Percentiles rank a stretch among this genome's conserved stretches.
Conservation (phyloP, 2,888 invertebrate genomes). For the Marasmarcha lunaedactyla region DNA sequence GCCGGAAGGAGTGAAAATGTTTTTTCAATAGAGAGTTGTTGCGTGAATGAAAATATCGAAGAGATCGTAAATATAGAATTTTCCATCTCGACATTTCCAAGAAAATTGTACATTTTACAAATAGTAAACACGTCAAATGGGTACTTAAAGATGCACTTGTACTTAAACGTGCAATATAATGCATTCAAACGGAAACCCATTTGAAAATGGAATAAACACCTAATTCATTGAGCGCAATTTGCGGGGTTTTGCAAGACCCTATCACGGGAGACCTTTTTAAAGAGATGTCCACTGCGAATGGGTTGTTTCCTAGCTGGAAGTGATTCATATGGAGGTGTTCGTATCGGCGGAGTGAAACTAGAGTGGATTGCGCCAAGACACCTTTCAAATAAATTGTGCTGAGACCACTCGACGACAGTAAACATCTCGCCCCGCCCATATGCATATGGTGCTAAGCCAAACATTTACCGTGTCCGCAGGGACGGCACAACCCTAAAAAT, state of each 20-base stretch:
- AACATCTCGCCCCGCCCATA: slow-evolving; percentile 46
- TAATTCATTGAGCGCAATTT: not conserved
- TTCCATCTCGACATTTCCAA: too few relatives aligned
- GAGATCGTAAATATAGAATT: too few relatives aligned
- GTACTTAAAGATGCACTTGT: too few relatives aligned
- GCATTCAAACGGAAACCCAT: not conserved
- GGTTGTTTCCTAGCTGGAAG: slow-evolving; percentile 44
- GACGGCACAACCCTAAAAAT: slow-evolving; percentile 39
- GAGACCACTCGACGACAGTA: slow-evolving; percentile 53
- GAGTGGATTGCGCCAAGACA: slow-evolving; percentile 64
- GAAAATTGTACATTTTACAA: too few relatives aligned
- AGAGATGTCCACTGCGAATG: slow-evolving; percentile 30
- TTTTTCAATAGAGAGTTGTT: too few relatives aligned
- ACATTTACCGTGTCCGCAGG: slow-evolving; percentile 39
- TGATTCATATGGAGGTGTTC: slow-evolving; percentile 52
- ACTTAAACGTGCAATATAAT: too few relatives aligned
- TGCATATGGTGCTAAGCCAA: slow-evolving; percentile 54
- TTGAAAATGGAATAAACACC: slow-evolving; percentile 12
- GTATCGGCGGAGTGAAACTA: slow-evolving; percentile 34
- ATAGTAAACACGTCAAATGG: too few relatives aligned
- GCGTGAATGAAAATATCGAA: too few relatives aligned
- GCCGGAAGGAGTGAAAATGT: too few relatives aligned
- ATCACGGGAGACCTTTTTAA: slow-evolving; percentile 29
- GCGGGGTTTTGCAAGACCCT: slow-evolving; percentile 28
- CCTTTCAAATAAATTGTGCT: slow-evolving; percentile 69